A percentile compares a stretch with the other conserved stretches of the same genome.
Evolutionary conservation across 2,888 invertebrate genomes (phyloP).

Genomic region (Sphinx pinastri): DNA sequence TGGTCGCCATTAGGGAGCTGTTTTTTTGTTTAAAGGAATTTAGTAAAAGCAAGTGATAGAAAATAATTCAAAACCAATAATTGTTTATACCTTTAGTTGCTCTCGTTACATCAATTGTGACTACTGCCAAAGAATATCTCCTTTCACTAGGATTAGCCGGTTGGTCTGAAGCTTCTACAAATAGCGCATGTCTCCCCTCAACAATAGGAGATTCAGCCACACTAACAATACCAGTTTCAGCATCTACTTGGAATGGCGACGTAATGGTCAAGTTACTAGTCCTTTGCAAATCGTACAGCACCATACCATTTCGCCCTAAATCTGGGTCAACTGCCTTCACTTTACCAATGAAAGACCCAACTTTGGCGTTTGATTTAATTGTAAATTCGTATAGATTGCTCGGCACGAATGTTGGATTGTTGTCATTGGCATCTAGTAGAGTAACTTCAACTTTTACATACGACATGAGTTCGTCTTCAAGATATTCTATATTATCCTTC

Average conservation of each 20-base stretch:
- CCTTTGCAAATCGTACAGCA: slow-evolving; percentile 89
- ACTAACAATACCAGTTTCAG: slow-evolving; percentile 87
- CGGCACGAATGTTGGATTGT: slow-evolving; percentile 93
- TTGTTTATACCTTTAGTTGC: slow-evolving; percentile 70
- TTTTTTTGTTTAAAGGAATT: no score
- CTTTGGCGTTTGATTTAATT: slow-evolving; percentile 86
- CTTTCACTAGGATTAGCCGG: slow-evolving; percentile 93
- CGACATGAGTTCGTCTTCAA: slow-evolving; percentile 76
- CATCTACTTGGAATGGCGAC: slow-evolving; percentile 89
- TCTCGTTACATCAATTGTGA: slow-evolving; percentile 89
- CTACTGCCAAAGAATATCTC: slow-evolving; percentile 92
- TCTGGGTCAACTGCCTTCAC: slow-evolving; percentile 93
- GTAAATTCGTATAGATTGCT: slow-evolving; percentile 92
- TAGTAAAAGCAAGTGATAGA: no score
- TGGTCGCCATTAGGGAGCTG: no score
- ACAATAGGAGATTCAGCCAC: slow-evolving; percentile 87
- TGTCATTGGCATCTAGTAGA: slow-evolving; percentile 94
- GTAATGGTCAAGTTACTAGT: slow-evolving; percentile 86
- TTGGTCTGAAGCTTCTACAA: slow-evolving; percentile 93
- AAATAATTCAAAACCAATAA: background rate
- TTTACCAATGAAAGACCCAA: slow-evolving; percentile 90
- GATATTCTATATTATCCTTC: slow-evolving; percentile 72
- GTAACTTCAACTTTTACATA: slow-evolving; percentile 91
- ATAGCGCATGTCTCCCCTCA: slow-evolving; percentile 90
- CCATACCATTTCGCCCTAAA: slow-evolving; percentile 88